Evolutionary conservation across 2,113 vertebrate species (phyloP).

Genomic region (Salvator merianae): DNA sequence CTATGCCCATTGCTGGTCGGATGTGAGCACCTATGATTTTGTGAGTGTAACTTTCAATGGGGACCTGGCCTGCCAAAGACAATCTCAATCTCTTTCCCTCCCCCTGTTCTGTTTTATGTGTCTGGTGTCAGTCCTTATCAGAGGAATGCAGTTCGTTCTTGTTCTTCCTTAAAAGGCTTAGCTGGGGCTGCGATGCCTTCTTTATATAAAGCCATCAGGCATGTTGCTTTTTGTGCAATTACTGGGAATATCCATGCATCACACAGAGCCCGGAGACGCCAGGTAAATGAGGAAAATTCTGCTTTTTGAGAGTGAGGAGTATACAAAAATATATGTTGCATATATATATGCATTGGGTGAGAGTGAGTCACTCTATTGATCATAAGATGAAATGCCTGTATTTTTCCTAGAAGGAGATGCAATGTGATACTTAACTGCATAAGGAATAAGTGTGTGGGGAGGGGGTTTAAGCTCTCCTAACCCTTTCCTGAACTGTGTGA

Average conservation of each 20-base stretch:
- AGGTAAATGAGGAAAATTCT: conserved; percentile 5
- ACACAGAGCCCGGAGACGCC: neutral
- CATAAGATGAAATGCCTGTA: neutral
- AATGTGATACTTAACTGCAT: neutral
- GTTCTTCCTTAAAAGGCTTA: conserved; percentile 30
- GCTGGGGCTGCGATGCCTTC: neutral
- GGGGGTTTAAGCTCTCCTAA: neutral
- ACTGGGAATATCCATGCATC: neutral
- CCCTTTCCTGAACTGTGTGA: neutral
- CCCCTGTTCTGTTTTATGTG: neutral
- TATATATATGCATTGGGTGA: neutral
- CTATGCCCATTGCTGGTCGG: neutral
- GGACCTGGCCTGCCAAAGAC: neutral
- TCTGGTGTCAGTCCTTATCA: conserved; percentile 19
- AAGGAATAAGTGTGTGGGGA: neutral
- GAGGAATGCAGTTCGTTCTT: conserved; percentile 12
- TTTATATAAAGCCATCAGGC: conserved; percentile 24
- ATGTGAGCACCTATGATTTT: neutral
- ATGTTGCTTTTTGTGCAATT: neutral
- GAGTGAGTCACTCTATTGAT: neutral
- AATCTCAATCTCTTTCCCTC: neutral
- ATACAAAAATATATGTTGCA: neutral
- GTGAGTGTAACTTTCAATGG: neutral
- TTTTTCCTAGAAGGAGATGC: neutral
- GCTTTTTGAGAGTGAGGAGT: neutral